Evolutionary conservation across 30 jellyfish, hydroid and myxozoan species (phyloP).

Genomic region (Aurelia sp.): DNA sequence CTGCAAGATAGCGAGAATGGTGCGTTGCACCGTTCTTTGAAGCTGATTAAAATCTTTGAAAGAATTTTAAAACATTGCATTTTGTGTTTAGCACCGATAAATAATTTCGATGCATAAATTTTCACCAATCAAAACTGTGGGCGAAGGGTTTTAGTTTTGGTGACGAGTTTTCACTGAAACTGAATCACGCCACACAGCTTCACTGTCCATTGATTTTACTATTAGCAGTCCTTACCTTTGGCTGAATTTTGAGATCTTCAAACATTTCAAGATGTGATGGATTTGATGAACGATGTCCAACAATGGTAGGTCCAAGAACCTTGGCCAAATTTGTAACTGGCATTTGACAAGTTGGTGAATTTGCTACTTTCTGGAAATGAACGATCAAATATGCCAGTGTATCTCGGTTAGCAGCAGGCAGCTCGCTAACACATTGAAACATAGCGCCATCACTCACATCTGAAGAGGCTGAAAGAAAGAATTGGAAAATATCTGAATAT

Average conservation of each 20-base stretch:
- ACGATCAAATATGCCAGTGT: slow-evolving; percentile 87
- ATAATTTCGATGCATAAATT: too few relatives aligned
- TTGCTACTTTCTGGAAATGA: slow-evolving; percentile 94
- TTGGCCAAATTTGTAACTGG: slow-evolving; percentile 79
- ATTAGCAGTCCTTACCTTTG: slow-evolving; percentile 51
- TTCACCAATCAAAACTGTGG: too few relatives aligned
- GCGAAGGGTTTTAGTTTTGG: too few relatives aligned
- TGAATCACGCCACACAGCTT: too few relatives aligned
- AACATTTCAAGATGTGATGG: slow-evolving; percentile 98
- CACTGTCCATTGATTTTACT: background rate
- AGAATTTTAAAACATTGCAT: too few relatives aligned
- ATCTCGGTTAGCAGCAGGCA: slow-evolving; percentile 97
- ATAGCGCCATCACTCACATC: slow-evolving; percentile 93
- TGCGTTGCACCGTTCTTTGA: too few relatives aligned
- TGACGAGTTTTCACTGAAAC: too few relatives aligned
- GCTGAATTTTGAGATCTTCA: slow-evolving; percentile 94
- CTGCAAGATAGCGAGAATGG: too few relatives aligned
- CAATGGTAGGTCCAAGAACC: slow-evolving; percentile 98
- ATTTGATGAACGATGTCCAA: slow-evolving; percentile 96
- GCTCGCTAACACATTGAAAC: slow-evolving; percentile 97
- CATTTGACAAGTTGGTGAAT: slow-evolving; percentile 91
- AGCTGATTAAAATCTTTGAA: too few relatives aligned
- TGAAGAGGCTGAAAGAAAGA: slow-evolving; percentile 24
- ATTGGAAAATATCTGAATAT: background rate
- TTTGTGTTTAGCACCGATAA: too few relatives aligned